These are phyloP conservation scores for Graptemys geographica DNA, from an alignment of 2,797 vertebrate genomes.

Conservation along the genomic window DNA sequence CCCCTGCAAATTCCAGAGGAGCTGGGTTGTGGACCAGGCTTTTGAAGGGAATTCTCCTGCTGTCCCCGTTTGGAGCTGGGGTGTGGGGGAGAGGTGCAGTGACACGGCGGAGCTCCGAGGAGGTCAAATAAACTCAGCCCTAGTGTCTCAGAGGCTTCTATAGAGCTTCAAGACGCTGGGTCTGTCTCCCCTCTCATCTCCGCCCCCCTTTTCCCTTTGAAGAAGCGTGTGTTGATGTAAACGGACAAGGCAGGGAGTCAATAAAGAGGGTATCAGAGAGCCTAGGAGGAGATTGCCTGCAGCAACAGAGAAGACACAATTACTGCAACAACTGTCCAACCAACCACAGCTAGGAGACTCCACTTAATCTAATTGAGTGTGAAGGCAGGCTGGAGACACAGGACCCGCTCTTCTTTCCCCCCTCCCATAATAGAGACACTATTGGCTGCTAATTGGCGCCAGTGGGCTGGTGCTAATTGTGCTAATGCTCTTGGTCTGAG, in stretches of 20 bases:
- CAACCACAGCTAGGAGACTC: conserved; percentile 81
- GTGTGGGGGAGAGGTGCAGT: neutral
- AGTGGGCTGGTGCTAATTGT: conserved; percentile 88
- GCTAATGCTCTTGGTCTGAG: conserved; percentile 84
- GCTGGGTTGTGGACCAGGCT: neutral
- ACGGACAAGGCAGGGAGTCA: conserved; percentile 72
- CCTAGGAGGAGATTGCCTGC: conserved; percentile 75
- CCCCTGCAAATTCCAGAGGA: conserved; percentile 23
- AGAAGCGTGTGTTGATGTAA: conserved; percentile 69
- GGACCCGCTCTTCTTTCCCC: conserved; percentile 75
- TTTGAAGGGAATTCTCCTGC: neutral
- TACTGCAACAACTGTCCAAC: conserved; percentile 82
- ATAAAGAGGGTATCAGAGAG: conserved; percentile 54
- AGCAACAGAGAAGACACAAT: conserved; percentile 79
- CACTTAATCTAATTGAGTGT: conserved; percentile 89
- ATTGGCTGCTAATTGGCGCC: conserved; percentile 89
- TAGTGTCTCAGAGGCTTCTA: neutral
- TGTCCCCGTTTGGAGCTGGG: neutral
- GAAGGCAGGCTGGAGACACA: conserved; percentile 87
- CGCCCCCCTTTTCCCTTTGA: conserved; percentile 20
- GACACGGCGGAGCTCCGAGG: neutral
- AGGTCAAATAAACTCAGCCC: neutral
- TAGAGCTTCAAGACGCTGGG: conserved; percentile 40
- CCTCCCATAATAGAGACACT: conserved; percentile 83
- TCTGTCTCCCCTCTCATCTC: neutral